phyloP scores from a whole-genome alignment of 2,888 invertebrate species.

The Drosophila histrio region DNA sequence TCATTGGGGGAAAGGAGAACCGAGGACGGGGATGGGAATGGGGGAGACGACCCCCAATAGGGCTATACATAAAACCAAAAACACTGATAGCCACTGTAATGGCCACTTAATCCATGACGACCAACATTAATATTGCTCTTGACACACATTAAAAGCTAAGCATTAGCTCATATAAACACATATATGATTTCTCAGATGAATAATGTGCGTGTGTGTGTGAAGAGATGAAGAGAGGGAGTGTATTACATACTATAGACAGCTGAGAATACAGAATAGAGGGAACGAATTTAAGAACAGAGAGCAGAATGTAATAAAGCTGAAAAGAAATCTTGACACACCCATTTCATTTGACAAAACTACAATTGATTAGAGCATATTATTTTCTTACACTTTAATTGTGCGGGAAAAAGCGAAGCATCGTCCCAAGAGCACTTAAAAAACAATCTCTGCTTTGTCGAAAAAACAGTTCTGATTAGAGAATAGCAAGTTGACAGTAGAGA shows the following conservation, averaged over 20 bases:
- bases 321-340: background rate
- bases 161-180: conserved; percentile 5
- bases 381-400: background rate
- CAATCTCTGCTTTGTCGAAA: too few species aligned
- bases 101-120: conserved; percentile 65
- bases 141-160: conserved; percentile 64
- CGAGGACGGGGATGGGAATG: background rate
- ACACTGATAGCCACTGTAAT: conserved; percentile 46
- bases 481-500: too few species aligned
- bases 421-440: too few species aligned
- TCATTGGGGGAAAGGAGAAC: conserved; percentile 44
- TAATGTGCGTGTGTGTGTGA: background rate
- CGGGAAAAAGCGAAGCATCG: background rate
- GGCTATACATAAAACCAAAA: conserved; percentile 3
- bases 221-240: background rate
- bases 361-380: background rate
- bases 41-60: conserved; percentile 2
- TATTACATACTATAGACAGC: too few species aligned
- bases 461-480: too few species aligned
- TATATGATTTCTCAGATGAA: background rate
- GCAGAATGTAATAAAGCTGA: background rate
- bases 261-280: too few species aligned
- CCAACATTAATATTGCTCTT: conserved; percentile 71
- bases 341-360: background rate
- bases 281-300: background rate